Base-by-base conservation (phyloP, 2,797 vertebrate species). In the Gallinago solitaria region DNA sequence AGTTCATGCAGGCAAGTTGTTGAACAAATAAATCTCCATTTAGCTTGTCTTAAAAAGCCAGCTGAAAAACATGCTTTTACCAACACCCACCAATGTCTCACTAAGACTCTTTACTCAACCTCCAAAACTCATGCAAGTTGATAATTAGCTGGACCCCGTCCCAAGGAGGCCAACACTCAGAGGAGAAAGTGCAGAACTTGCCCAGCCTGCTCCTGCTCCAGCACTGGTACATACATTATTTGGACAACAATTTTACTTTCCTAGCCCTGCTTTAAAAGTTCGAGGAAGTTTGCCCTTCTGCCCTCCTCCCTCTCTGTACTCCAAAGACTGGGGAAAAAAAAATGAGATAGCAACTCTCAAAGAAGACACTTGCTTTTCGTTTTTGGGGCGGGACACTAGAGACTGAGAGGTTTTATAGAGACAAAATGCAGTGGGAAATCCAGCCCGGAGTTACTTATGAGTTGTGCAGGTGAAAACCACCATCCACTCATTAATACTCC, bases 391-490 rank as follows among this genome's bases (percentile, higher is more conserved):
- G 32, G 4, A 27, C 9, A 48, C 57, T 13, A 71, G 37, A 35
- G 51, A 74, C 18, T 9, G 16, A 67, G 25, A 61, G 25, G 15
- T 48, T 94, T 57, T 61, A 6, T 33, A 45, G 39, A 68, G 11
- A 21, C 1, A 8, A 71, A 37, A 59, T 11, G 32, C 23, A 59
- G 24, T 70, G 39, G 21, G 37, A 86, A 95, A 88, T 81, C 53
- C 51, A 87, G 45, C 39, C 45, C 45, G 56, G 70, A 83, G 33
- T 64, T 78, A 53, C 37, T 39, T 54, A 28, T 0, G 1, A 80
- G 59, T 8, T 37, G 71, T n/a, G 63, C 89, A 90, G 94, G 90
- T 92, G 89, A 85, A 96, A 90, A 89, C 78, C 75, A 92, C 73
- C 92, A 81, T 89, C 65, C 57, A 35, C 53, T 70, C n/a, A 18